Percentiles rank a stretch among this genome's conserved stretches.
Conservation (phyloP, 1,140 invertebrate species). For the Listronotus oregonensis region DNA sequence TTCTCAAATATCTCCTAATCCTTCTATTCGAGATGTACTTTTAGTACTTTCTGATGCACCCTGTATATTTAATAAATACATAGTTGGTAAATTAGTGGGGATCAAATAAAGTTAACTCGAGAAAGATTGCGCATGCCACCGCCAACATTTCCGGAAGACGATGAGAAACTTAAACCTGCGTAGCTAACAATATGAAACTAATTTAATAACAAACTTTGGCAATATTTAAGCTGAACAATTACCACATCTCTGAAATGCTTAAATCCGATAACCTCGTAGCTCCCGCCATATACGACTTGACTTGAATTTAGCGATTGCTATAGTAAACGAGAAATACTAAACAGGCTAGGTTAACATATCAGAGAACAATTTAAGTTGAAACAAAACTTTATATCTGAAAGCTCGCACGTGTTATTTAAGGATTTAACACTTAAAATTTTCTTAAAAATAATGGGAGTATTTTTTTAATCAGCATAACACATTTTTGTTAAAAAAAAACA, state of each 20-base stretch:
- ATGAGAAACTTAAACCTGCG: constrained; percentile 1
- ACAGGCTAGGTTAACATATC: constrained; percentile 4
- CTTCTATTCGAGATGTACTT: no score
- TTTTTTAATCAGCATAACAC: no score
- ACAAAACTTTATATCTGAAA: constrained; percentile 3
- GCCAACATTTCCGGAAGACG: not conserved
- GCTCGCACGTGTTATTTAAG: not conserved
- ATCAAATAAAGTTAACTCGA: no score
- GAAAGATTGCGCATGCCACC: not conserved
- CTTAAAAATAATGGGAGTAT: no score
- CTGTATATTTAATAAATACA: no score
- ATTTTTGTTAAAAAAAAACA: no score
- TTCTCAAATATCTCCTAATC: no score
- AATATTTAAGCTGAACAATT: constrained; percentile 27
- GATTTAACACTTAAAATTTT: no score
- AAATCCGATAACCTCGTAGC: constrained; percentile 20
- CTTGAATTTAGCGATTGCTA: constrained; percentile 2
- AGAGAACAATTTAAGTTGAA: not conserved
- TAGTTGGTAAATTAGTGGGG: no score
- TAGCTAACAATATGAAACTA: constrained; percentile 23
- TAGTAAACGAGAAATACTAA: constrained; percentile 11
- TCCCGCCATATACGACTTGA: not conserved
- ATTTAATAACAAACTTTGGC: constrained; percentile 15
- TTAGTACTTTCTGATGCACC: no score
- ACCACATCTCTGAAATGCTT: constrained; percentile 9